A percentile compares a stretch with the other conserved stretches of the same genome.
Conservation (phyloP, 2,797 vertebrate genomes). For the Octomys mimax region DNA sequence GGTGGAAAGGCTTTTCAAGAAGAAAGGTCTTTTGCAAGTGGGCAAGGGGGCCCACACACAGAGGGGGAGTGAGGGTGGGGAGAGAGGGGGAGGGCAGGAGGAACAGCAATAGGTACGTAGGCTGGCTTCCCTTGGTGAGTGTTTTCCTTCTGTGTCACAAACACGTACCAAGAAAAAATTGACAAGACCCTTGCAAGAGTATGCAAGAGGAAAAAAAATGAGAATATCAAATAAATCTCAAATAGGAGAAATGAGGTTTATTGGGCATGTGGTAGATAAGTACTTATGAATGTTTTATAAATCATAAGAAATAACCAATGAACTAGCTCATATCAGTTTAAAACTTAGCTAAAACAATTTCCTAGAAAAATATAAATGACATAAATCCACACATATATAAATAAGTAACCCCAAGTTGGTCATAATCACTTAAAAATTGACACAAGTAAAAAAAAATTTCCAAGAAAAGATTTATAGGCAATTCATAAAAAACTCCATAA, state of each 20-base stretch:
- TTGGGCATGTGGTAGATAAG: not conserved
- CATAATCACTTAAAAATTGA: constrained; percentile 27
- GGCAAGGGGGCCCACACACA: not conserved
- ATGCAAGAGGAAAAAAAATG: not conserved
- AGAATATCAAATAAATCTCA: constrained; percentile 37
- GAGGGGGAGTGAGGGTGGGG: not conserved
- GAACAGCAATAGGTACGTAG: not conserved
- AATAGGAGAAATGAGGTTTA: not conserved
- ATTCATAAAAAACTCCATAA: constrained; percentile 33
- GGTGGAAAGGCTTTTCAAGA: not conserved
- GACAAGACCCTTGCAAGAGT: not conserved
- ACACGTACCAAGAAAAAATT: not conserved
- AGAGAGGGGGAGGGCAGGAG: no score
- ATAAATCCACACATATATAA: constrained; percentile 27
- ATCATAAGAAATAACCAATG: constrained; percentile 36
- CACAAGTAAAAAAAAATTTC: not conserved
- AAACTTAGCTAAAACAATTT: constrained; percentile 34
- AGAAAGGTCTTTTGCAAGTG: not conserved
- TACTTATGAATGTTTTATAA: constrained; percentile 10
- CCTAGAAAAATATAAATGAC: constrained; percentile 47
- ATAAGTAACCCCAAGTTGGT: not conserved
- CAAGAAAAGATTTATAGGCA: not conserved
- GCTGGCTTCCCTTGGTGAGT: not conserved
- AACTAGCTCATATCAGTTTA: not conserved
- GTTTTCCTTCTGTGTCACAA: not conserved